These are phyloP conservation scores for Lydus trimaculatus DNA, from an alignment of 2,888 invertebrate species.

Conservation along the genomic window DNA sequence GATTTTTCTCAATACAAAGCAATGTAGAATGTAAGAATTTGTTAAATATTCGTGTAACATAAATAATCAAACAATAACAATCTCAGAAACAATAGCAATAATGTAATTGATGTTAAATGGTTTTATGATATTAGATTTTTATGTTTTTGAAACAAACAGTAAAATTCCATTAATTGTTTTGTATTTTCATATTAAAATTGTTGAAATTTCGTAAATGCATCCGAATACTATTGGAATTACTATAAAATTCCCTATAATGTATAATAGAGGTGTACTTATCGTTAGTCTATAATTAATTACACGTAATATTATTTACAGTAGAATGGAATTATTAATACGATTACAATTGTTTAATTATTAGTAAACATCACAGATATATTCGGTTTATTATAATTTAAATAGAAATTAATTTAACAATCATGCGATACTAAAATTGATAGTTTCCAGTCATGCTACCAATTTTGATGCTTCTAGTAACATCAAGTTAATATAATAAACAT, in stretches of 20 bases:
- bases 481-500: conserved; percentile 16
- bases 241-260: too few species aligned
- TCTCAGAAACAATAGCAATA: background rate
- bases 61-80: background rate
- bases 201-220: background rate
- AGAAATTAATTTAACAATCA: conserved; percentile 13
- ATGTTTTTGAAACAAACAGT: background rate
- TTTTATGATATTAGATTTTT: too few species aligned
- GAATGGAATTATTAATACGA: background rate
- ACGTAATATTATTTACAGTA: background rate
- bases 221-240: too few species aligned
- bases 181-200: background rate
- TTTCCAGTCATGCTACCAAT: conserved; percentile 14
- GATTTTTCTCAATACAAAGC: background rate
- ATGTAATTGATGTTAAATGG: background rate
- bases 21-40: background rate
- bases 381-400: background rate
- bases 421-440: conserved; percentile 14
- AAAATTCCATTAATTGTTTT: background rate
- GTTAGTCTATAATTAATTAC: background rate
- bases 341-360: background rate
- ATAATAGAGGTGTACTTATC: too few species aligned
- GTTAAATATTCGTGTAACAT: background rate
- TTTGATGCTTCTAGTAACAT: conserved; percentile 14
- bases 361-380: background rate